Base-by-base conservation (phyloP, 2,888 invertebrate genomes). In the Cerastis leucographa region DNA sequence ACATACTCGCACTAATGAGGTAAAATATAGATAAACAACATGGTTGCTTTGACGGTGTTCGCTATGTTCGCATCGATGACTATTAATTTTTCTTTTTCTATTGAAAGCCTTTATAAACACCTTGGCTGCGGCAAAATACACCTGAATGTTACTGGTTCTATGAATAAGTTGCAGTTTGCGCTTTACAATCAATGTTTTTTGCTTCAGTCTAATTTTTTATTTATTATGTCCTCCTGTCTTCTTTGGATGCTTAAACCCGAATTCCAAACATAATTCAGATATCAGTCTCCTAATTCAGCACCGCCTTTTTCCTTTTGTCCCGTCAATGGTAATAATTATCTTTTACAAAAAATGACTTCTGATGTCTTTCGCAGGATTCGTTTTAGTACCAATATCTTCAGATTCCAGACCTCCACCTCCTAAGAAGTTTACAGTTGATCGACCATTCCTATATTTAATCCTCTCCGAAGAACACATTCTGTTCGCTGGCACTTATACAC, bases 401-500 rank as follows among this genome's bases (percentile, higher is more conserved):
- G 8, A 22, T 62, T 65, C 9, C 17, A 35, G 14, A 44, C 81
- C 80, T 40, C 81, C 83, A 35, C 59, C 73, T 42, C 79, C 78
- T 2, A 71, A 72, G n/a, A 75, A 79, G 71, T 81, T 87, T 65
- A 83, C 65, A 54, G 80, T 87, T 46, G 83, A 85, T 42, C 87
- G 70, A 46, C 83, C 88, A 35, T 92, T 92, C 88, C 69, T 92
- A 14, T 92, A 87, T 80, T 73, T 83, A 17, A 91, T 92, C 42
- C 69, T 92, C n/a, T 82, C 88, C 22, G 86, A 91, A 77, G 90
- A 92, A 61, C 89, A 89, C 74, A 56, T 89, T 7, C 74, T 92
- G 3, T 92, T 92, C 61, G 84, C 87, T 17, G 93, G 92, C 17
- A 90, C 90, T 46, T 90, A 90, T 17, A 42, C 78, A 74, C 87